Evolutionary conservation across 2,888 invertebrate species (phyloP).

Genomic region (Rhyacophila evoluta): DNA sequence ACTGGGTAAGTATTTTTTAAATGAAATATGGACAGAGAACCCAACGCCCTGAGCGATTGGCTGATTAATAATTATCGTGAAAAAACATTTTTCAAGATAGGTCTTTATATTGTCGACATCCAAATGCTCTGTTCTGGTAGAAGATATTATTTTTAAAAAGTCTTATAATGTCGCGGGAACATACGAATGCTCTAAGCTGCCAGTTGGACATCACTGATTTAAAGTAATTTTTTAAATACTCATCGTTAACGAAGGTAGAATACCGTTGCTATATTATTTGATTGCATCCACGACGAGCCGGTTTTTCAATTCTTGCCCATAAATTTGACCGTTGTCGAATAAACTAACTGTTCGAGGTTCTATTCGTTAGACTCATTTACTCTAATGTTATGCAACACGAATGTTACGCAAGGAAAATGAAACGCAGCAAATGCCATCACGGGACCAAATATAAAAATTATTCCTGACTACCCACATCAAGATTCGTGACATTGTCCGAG

Average conservation of each 20-base stretch:
- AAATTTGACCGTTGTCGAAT: slow-evolving; percentile 19
- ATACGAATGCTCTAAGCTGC: too few species aligned
- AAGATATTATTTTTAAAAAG: too few species aligned
- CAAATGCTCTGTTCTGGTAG: too few species aligned
- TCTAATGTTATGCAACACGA: neutral
- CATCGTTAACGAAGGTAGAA: slow-evolving; percentile 1
- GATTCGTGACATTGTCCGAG: neutral
- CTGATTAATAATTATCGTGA: too few species aligned
- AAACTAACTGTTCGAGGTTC: neutral
- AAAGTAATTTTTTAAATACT: slow-evolving; percentile 13
- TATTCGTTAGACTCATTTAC: slow-evolving; percentile 8
- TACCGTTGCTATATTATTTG: slow-evolving; percentile 16
- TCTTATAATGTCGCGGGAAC: too few species aligned
- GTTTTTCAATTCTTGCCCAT: slow-evolving; percentile 16
- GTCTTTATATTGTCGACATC: too few species aligned
- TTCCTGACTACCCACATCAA: slow-evolving; percentile 8
- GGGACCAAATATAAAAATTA: slow-evolving; percentile 11
- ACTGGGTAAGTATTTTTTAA: too few species aligned
- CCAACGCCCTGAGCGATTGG: too few species aligned
- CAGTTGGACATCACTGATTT: neutral
- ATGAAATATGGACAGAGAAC: too few species aligned
- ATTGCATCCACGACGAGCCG: slow-evolving; percentile 4
- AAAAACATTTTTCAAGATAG: too few species aligned
- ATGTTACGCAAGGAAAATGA: neutral
- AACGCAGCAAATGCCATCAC: neutral